Evolutionary conservation across 2,797 vertebrate genomes (phyloP), one percentile per base, ranked within the genome.

Genomic region (Lycodopsis pacificus): DNA sequence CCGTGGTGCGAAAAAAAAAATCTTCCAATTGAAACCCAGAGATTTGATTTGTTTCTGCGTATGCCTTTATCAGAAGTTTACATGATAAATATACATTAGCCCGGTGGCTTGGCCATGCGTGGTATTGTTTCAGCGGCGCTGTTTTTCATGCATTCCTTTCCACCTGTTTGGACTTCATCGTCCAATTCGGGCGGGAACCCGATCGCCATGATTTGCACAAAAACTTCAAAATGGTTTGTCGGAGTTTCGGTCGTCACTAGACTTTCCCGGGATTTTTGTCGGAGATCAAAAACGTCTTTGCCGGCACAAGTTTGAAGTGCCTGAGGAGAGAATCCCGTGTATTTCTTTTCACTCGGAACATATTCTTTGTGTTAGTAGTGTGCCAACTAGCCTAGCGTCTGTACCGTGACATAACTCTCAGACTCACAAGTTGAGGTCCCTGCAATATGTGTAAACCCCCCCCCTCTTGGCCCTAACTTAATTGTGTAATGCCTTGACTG

Each of bases 31-130:
- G 92, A 94, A 93, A 90, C 79, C 83, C 67, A 20, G 62, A 83
- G 89, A 91, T 92, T 91, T 93, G 92, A 95, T 95, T 95, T 95
- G 93, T 95, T 95, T 94, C 93, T 94, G 93, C 93, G 90, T 87
- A 89, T 94, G 93, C 94, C 94, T 95, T 94, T 93, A 94, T 94
- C 93, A 90, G 89, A 93, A 91, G 93, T 95, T 95, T 93, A 94
- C 93, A 93, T 85, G 92, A 94, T 93, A 94, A 94, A 94, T 94
- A 94, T 93, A 93, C 91, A 93, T 94, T 93, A 92, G 90, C 58
- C 78, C 3, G 83, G 71, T 70, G 85, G 83, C 80, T 78, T 90
- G 88, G 88, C 92, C 92, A 94, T 91, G 93, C 93, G 83, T 94
- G 91, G 86, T 91, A 93, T 93, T 94, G 91, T 93, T 93, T 91